Conservation (phyloP, 2,797 vertebrate species). For the Orientallactaga sibirica region DNA sequence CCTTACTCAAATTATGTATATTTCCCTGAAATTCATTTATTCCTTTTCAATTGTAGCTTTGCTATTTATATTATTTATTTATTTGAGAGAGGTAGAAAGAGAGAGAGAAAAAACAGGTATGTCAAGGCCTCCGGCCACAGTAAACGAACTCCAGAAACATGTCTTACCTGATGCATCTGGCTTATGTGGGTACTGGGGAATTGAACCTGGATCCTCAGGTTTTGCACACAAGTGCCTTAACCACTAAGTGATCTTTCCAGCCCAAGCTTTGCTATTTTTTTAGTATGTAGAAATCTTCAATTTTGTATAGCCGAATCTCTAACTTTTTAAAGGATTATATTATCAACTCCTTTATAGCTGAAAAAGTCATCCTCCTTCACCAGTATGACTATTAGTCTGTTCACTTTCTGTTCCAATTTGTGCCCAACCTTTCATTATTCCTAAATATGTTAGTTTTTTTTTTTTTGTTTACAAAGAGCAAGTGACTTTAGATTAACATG, state of each 20-base stretch:
- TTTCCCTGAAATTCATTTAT: neutral
- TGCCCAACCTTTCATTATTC: constrained; percentile 31
- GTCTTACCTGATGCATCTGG: too few relatives aligned
- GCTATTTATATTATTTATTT: neutral
- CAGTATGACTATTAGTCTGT: neutral
- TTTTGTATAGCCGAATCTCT: constrained; percentile 32
- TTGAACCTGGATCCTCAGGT: too few relatives aligned
- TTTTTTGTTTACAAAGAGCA: constrained; percentile 1
- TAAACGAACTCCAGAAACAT: too few relatives aligned
- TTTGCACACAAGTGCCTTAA: too few relatives aligned
- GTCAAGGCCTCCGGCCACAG: too few relatives aligned
- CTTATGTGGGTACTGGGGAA: too few relatives aligned
- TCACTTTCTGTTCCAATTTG: constrained; percentile 33
- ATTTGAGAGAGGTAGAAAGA: neutral
- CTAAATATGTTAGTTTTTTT: neutral
- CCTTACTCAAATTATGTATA: neutral
- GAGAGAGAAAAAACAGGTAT: too few relatives aligned
- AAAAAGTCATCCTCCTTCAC: neutral
- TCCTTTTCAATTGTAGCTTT: constrained; percentile 22
- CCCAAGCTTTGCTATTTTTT: neutral
- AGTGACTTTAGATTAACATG: neutral
- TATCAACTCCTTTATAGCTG: neutral
- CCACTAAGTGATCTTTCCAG: too few relatives aligned
- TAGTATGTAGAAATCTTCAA: neutral
- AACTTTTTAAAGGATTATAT: neutral